Evolutionary conservation across 2,888 invertebrate species (phyloP), one percentile per base, ranked within the genome.

Genomic region (Pantelozetes paolii): DNA sequence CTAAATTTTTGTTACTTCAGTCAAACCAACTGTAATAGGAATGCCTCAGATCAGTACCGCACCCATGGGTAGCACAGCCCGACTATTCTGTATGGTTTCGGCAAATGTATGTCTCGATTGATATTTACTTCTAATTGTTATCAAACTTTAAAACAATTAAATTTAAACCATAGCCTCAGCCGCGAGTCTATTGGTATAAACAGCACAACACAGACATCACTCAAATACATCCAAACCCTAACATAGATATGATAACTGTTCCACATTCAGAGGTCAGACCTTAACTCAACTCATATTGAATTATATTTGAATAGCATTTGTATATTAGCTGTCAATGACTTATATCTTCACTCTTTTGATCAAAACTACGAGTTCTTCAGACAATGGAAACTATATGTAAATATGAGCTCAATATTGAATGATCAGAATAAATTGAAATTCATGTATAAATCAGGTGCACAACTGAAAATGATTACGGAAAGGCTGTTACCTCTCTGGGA

Each of bases 361-460:
- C 77, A 88, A 87, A 81, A 88, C 88, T 81, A 87, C 91, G 79
- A 83, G 87, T 2, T 87, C 88, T 71, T 82, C 85, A 32, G 90
- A 91, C 80, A 89, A 88, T 70, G 91, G 91, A 0, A 90, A 90
- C 77, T 92, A 91, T 82, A 91, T 87, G 83, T 92, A 62, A 30
- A 20, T 26, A 30, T 62, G 2, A 15, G 13, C 9, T 30, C 11
- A 1, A 30, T 62, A 28, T n/a, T 8, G 3, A 30, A 30, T 62
- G 18, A 32, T 18, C 18, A 9, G 45, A 11, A 13, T 45, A 2
- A 11, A 45, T 45, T 45, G 9, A 45, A 40, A 40, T 40, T n/a
- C 50, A 5, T 50, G 20, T 50, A 5, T 11, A 3, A 26, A 23
- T 57, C 8, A 62, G 62, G 32, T 62, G 92, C 77, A 90, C 90